Evolutionary conservation across 2,888 invertebrate species (phyloP).

Genomic region (Andrena trimmerana): DNA sequence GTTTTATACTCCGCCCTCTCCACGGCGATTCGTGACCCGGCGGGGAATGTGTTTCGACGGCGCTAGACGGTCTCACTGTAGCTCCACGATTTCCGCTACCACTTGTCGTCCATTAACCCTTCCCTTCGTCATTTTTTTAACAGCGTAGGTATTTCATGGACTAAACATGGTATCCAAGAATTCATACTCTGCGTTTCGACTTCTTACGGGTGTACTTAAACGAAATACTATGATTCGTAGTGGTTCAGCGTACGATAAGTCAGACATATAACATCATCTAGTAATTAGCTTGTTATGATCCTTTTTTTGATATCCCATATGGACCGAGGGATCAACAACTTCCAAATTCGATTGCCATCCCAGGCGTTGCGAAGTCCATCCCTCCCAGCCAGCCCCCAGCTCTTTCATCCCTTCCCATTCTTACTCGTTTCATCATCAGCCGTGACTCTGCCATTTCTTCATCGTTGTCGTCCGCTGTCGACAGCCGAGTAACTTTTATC

Average conservation of each 20-base stretch:
- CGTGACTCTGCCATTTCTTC: slow-evolving; percentile 33
- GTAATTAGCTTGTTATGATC: no score
- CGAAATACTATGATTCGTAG: no score
- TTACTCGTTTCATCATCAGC: slow-evolving; percentile 34
- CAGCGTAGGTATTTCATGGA: neutral
- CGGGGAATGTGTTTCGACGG: neutral
- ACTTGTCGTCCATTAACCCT: slow-evolving; percentile 7
- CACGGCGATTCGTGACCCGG: slow-evolving; percentile 69
- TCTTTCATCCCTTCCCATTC: neutral
- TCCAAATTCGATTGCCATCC: no score
- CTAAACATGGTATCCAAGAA: neutral
- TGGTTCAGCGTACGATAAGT: no score
- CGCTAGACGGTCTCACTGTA: neutral
- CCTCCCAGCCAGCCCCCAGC: neutral
- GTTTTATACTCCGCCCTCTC: slow-evolving; percentile 74
- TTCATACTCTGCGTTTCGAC: no score
- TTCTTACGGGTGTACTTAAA: no score
- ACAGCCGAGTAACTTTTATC: slow-evolving; percentile 47
- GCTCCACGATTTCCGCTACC: neutral
- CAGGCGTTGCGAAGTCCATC: neutral
- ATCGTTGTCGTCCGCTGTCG: slow-evolving; percentile 28
- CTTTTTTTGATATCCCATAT: neutral
- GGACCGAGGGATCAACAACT: no score
- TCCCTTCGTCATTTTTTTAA: neutral
- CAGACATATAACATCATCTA: no score